These are phyloP conservation scores for Mythimna impura DNA, from an alignment of 2,888 invertebrate genomes.

Conservation along the genomic window DNA sequence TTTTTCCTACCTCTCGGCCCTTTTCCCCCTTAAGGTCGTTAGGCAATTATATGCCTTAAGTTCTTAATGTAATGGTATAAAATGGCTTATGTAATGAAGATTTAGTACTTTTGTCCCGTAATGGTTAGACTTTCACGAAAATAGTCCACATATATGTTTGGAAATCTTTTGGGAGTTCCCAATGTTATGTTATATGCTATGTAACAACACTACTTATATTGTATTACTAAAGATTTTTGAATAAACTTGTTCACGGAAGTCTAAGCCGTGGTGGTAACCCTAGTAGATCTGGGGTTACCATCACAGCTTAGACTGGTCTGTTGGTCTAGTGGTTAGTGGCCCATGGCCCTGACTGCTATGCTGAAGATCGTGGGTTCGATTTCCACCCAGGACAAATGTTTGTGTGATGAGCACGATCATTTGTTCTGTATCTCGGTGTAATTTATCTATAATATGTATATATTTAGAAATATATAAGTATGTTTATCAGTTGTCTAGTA, in stretches of 20 bases:
- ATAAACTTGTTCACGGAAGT: not conserved
- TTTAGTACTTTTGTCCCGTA: constrained; percentile 52
- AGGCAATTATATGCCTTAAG: constrained; percentile 66
- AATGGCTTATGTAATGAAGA: constrained; percentile 64
- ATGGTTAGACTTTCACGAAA: constrained; percentile 50
- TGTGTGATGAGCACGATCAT: too few relatives aligned
- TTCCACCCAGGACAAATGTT: too few relatives aligned
- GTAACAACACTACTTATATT: constrained; percentile 25
- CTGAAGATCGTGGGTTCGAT: too few relatives aligned
- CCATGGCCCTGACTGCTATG: too few relatives aligned
- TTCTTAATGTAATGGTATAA: constrained; percentile 62
- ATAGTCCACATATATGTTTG: constrained; percentile 58
- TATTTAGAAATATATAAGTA: too few relatives aligned
- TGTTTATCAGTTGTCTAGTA: too few relatives aligned
- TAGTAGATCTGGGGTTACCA: too few relatives aligned
- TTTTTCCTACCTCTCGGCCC: constrained; percentile 41
- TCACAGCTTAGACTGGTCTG: too few relatives aligned
- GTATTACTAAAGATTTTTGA: not conserved
- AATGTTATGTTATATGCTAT: constrained; percentile 33
- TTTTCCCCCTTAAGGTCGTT: constrained; percentile 53
- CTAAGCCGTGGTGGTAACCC: too few relatives aligned
- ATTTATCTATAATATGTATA: too few relatives aligned
- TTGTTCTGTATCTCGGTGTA: too few relatives aligned
- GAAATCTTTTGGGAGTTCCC: constrained; percentile 45
- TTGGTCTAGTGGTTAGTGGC: too few relatives aligned